These are phyloP conservation scores for Urophycis tenuis DNA, from an alignment of 2,797 vertebrate species.

Conservation along the genomic window DNA sequence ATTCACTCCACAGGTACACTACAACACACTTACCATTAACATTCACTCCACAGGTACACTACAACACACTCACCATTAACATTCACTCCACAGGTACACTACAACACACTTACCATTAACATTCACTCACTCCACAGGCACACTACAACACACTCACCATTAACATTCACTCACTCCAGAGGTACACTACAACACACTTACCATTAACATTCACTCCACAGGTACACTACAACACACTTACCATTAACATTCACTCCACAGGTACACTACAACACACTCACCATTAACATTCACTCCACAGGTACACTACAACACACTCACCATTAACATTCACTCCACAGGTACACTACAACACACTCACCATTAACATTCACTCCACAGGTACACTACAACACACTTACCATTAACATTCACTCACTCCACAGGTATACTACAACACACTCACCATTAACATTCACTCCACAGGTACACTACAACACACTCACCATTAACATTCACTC, in stretches of 20 bases:
- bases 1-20: not conserved
- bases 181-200: conserved; percentile 9
- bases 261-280: conserved; percentile 9
- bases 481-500: not conserved
- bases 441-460: not conserved
- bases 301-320: conserved; percentile 9
- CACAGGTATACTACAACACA: conserved; percentile 16
- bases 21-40: not conserved
- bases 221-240: conserved; percentile 9
- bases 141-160: conserved; percentile 2
- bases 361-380: not conserved
- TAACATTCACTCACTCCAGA: not conserved
- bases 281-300: not conserved
- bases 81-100: not conserved
- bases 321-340: not conserved
- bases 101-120: not conserved
- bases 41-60: not conserved
- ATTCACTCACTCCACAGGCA: no score
- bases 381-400: conserved; percentile 9
- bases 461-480: conserved; percentile 16
- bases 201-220: not conserved
- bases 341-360: conserved; percentile 9
- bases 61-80: not conserved
- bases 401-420: not conserved
- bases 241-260: not conserved